Conservation (phyloP, 2,113 vertebrate genomes). For the Elanoides forficatus region DNA sequence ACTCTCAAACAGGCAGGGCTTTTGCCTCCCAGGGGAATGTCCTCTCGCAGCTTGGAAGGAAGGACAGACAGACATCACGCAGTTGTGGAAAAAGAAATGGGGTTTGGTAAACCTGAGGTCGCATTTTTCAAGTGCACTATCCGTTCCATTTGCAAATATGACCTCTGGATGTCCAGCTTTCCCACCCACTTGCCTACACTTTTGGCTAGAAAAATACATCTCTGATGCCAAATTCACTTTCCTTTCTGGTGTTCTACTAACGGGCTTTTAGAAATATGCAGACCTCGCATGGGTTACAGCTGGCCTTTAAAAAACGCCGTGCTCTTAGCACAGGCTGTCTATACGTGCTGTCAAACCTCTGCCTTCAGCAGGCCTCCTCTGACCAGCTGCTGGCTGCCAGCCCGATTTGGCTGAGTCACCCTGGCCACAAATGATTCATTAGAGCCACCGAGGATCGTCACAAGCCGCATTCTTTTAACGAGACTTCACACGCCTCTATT, state of each 20-base stretch:
- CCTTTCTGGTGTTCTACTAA: background rate
- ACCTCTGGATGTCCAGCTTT: background rate
- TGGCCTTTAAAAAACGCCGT: background rate
- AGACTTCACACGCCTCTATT: background rate
- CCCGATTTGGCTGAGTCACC: background rate
- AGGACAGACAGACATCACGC: background rate
- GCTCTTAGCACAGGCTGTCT: background rate
- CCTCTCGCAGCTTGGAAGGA: background rate
- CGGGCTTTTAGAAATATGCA: background rate
- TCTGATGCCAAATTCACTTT: background rate
- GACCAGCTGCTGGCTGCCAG: conserved; percentile 1
- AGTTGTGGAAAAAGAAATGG: background rate
- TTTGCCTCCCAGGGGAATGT: background rate
- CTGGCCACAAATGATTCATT: background rate
- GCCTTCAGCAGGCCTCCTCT: background rate
- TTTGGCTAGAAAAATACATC: background rate
- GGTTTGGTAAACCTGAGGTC: background rate
- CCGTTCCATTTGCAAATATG: background rate
- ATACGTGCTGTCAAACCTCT: background rate
- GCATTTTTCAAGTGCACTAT: background rate
- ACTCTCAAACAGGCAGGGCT: background rate
- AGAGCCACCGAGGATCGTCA: background rate
- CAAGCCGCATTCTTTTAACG: background rate
- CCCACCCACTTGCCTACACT: background rate
- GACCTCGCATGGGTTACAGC: background rate